Base-by-base conservation (phyloP, 1,140 invertebrate genomes). In the Battus philenor region DNA sequence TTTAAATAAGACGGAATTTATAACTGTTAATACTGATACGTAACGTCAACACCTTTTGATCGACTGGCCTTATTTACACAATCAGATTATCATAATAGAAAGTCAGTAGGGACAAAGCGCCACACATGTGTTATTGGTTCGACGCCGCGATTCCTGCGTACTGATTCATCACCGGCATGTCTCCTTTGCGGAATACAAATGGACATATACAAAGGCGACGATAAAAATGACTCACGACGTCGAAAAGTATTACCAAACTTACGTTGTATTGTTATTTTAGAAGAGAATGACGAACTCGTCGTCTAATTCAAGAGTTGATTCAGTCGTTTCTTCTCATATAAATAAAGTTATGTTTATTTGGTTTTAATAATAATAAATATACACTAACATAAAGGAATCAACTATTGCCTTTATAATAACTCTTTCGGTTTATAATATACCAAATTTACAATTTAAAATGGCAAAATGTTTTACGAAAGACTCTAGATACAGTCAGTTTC, bases 241-340 rank as follows among this genome's bases (percentile, higher is more conserved):
- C 38, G 13, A 27, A 29, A 41, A 41, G 38, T 41, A 41, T 41
- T 41, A 41, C 38, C 38, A 41, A 41, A 41, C 12, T 41, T 41
- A 17, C 13, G 24, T 27, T 10, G 13, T 17, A 10, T 41, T 29
- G 38, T 27, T 41, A 41, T 41, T 41, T 41, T 41, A 9, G 17
- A 36, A 29, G 4, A 1, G 38, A 29, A 29, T 41, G 24, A 41
- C 24, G 26, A 41, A 41, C n/a, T 29, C 27, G 33, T 10, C 11
- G 26, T 29, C 9, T 36, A 12, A 36, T 36, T 36, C 0, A 36
- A 20, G 17, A 2, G 5, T 11, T 36, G 5, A 36, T 36, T 20
- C 10, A 11, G 7, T 11, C 1, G 4, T 36, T n/a, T n/a, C n/a
- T n/a, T n/a, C n/a, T n/a, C n/a, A n/a, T n/a, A n/a, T n/a, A n/a